These are phyloP conservation scores for Adoxophyes honmai DNA, from an alignment of 1,140 invertebrate species.

Conservation along the genomic window DNA sequence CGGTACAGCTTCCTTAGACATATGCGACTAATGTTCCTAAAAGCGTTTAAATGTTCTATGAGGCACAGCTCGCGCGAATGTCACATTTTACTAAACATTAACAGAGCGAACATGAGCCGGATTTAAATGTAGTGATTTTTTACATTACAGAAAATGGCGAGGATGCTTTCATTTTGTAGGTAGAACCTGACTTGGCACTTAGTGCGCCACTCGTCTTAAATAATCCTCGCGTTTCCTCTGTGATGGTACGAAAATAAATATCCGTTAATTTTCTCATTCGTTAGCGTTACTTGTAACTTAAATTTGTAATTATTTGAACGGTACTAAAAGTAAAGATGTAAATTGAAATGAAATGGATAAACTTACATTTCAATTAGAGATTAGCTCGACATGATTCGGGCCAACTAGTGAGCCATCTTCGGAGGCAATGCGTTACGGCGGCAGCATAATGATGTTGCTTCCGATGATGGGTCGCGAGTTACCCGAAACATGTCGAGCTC, in stretches of 20 bases:
- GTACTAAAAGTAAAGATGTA: too few relatives aligned
- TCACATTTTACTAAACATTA: conserved; percentile 13
- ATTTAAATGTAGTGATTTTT: neutral
- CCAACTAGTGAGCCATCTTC: too few relatives aligned
- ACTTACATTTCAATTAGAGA: too few relatives aligned
- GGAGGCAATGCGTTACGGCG: too few relatives aligned
- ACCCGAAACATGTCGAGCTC: too few relatives aligned
- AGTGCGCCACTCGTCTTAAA: conserved; percentile 3
- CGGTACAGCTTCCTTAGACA: neutral
- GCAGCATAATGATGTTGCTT: too few relatives aligned
- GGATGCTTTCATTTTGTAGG: conserved; percentile 4
- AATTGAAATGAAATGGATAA: too few relatives aligned
- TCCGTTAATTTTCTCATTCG: conserved; percentile 5
- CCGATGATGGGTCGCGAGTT: too few relatives aligned
- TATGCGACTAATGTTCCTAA: conserved; percentile 15
- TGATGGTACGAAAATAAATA: conserved; percentile 1
- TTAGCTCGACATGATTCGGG: too few relatives aligned
- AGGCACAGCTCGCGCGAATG: neutral
- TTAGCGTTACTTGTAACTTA: too few relatives aligned
- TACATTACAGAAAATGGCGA: neutral
- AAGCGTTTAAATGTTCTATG: conserved; percentile 18
- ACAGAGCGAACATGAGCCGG: neutral
- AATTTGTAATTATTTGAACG: too few relatives aligned
- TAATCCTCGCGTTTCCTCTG: neutral
- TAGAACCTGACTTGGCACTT: conserved; percentile 8